These are phyloP conservation scores for Augiades crinisus DNA, from an alignment of 2,888 invertebrate genomes.

Conservation along the genomic window DNA sequence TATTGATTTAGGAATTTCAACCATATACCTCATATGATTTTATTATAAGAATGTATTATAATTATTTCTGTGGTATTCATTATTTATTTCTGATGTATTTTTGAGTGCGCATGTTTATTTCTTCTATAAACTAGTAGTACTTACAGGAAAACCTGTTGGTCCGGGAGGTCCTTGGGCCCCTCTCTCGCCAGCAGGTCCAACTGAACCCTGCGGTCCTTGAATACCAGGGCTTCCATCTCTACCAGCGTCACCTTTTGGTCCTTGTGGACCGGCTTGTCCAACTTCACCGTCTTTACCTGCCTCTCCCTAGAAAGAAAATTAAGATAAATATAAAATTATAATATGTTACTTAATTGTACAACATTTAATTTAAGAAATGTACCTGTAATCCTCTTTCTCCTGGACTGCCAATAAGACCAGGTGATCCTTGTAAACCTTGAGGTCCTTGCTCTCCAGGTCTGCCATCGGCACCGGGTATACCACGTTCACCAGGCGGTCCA, in stretches of 20 bases:
- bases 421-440: conserved; percentile 89
- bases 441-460: conserved; percentile 91
- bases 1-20: no score
- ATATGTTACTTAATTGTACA: neutral
- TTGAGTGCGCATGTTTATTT: no score
- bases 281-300: conserved; percentile 90
- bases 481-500: conserved; percentile 87
- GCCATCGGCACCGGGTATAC: conserved; percentile 91
- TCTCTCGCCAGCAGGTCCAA: conserved; percentile 87
- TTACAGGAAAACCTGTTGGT: conserved; percentile 90
- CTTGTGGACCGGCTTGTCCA: conserved; percentile 87
- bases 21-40: no score
- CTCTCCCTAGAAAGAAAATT: conserved; percentile 81
- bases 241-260: conserved; percentile 90
- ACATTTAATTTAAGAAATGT: conserved; percentile 36
- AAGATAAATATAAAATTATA: neutral
- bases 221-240: conserved; percentile 89
- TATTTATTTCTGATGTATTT: no score
- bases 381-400: conserved; percentile 89
- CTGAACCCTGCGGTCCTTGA: conserved; percentile 87
- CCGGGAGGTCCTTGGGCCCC: conserved; percentile 90
- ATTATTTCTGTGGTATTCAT: no score
- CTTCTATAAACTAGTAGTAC: no score
- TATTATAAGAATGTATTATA: no score
- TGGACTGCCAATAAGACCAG: conserved; percentile 88